Evolutionary conservation across 2,888 invertebrate species (phyloP).

Genomic region (Galeruca laticollis): DNA sequence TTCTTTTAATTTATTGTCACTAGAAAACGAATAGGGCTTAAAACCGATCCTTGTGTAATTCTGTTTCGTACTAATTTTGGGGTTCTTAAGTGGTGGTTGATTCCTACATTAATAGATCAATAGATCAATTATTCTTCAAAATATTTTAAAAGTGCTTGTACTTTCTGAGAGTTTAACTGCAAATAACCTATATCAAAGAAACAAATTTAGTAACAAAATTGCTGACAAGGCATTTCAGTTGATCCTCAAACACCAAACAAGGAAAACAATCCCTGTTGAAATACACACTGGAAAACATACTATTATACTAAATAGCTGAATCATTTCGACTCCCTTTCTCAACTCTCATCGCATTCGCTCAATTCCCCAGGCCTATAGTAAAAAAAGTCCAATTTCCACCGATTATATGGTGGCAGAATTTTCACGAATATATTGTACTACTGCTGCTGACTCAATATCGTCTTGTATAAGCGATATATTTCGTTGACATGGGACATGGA

Average conservation of each 20-base stretch:
- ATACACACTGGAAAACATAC: slow-evolving; percentile 14
- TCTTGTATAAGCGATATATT: slow-evolving; percentile 37
- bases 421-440: slow-evolving; percentile 16
- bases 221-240: not conserved
- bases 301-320: slow-evolving; percentile 33
- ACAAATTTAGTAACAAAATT: not conserved
- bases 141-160: too few species aligned
- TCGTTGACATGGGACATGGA: slow-evolving; percentile 33
- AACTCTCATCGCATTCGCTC: slow-evolving; percentile 17
- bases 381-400: slow-evolving; percentile 30
- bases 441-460: slow-evolving; percentile 37
- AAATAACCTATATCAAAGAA: too few species aligned
- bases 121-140: too few species aligned
- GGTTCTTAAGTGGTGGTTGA: too few species aligned
- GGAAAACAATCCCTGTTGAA: not conserved
- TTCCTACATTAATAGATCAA: too few species aligned
- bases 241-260: not conserved
- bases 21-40: too few species aligned
- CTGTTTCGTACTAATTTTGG: too few species aligned
- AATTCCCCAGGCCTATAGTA: slow-evolving; percentile 28
- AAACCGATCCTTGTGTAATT: too few species aligned
- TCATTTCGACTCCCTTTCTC: slow-evolving; percentile 24
- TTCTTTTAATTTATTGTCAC: too few species aligned
- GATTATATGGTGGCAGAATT: slow-evolving; percentile 29
- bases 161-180: too few species aligned